Evolutionary conservation across 1,140 invertebrate genomes (phyloP).

Genomic region (Lepidurus packardi): DNA sequence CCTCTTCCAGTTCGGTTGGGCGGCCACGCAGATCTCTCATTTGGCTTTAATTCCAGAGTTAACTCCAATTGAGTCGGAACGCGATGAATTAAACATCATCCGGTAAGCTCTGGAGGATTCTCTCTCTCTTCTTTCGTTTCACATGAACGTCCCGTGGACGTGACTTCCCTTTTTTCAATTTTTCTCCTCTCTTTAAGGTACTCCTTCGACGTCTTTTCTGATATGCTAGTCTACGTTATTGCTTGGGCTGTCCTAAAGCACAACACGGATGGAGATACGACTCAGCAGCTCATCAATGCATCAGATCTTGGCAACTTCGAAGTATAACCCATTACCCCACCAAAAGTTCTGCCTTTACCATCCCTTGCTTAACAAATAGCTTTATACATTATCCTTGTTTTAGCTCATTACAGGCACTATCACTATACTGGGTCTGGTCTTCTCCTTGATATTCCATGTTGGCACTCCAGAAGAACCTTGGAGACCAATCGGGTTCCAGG

Average conservation of each 20-base stretch:
- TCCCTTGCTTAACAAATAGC: not conserved
- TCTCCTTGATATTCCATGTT: conserved; percentile 70
- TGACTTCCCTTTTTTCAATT: not conserved
- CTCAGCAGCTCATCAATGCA: conserved; percentile 50
- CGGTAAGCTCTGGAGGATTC: conserved; percentile 42
- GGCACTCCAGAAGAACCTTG: conserved; percentile 46
- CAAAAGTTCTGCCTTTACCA: not conserved
- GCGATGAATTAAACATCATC: conserved; percentile 49
- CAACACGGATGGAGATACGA: not conserved
- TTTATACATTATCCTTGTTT: conserved; percentile 37
- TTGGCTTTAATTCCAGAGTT: conserved; percentile 54
- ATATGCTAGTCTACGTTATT: conserved; percentile 60
- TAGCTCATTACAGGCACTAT: conserved; percentile 68
- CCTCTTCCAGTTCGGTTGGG: conserved; percentile 59
- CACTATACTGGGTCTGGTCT: conserved; percentile 60
- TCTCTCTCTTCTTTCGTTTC: not conserved
- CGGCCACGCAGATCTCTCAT: conserved; percentile 55
- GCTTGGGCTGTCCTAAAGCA: conserved; percentile 51
- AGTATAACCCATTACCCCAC: conserved; percentile 41
- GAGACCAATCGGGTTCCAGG: not conserved
- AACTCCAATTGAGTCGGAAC: conserved; percentile 44
- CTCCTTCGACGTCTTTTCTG: conserved; percentile 64
- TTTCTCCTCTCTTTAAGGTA: conserved; percentile 50
- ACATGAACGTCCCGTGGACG: not conserved
- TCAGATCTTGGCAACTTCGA: conserved; percentile 64